Conservation (phyloP, 2,113 vertebrate genomes). For the Entelurus aequoreus region DNA sequence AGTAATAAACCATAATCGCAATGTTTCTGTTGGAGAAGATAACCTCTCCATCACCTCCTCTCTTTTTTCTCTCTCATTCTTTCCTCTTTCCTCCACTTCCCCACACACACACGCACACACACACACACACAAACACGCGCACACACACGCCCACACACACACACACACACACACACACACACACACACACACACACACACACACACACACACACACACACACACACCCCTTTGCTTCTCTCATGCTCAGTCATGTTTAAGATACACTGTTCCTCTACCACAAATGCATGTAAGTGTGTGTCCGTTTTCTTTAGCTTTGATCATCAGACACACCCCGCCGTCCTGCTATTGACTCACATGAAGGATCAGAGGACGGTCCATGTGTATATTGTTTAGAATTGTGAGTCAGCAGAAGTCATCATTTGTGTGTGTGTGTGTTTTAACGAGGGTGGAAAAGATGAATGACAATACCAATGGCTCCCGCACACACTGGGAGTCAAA, state of each 20-base stretch:
- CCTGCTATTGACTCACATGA: constrained; percentile 22
- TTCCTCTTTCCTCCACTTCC: background rate
- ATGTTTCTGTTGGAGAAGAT: constrained; percentile 49
- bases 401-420: constrained; percentile 10
- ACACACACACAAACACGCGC: background rate
- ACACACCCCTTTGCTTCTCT: background rate
- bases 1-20: constrained; percentile 32
- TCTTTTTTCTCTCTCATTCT: constrained; percentile 6
- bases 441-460: constrained; percentile 5
- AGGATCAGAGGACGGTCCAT: background rate
- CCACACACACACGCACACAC: too few species aligned
- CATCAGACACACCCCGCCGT: constrained; percentile 33
- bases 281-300: constrained; percentile 13
- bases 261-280: constrained; percentile 9
- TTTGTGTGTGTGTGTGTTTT: constrained; percentile 3
- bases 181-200: background rate
- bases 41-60: constrained; percentile 35
- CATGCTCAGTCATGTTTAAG: constrained; percentile 23
- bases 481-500: too few species aligned
- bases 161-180: background rate
- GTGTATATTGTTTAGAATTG: background rate
- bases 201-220: background rate
- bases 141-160: background rate
- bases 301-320: constrained; percentile 47
- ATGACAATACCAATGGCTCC: constrained; percentile 23